A percentile compares a stretch with the other conserved stretches of the same genome.
These are phyloP conservation scores for Eurytoma californica DNA, from an alignment of 2,888 invertebrate genomes.

Conservation along the genomic window DNA sequence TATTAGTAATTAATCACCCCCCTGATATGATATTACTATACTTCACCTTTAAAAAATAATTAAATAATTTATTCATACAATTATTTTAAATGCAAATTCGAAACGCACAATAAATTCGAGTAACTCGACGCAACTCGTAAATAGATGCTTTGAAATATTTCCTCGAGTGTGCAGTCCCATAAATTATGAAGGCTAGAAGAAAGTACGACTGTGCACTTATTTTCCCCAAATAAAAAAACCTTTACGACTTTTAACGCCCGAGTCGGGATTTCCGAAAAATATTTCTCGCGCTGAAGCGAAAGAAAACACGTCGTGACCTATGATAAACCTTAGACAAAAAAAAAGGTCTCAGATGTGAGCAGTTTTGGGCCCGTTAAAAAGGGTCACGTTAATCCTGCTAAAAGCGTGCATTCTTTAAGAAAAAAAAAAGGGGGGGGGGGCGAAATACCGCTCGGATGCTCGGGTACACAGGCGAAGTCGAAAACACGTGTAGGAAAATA, in stretches of 20 bases:
- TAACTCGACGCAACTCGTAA: no score
- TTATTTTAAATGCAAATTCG: no score
- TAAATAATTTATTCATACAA: no score
- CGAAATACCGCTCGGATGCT: background rate
- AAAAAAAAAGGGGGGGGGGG: background rate
- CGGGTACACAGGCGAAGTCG: background rate
- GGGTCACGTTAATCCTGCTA: background rate
- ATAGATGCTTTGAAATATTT: no score
- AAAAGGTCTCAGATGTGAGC: background rate
- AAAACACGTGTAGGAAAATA: conserved; percentile 12
- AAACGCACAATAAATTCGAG: no score
- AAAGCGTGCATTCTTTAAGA: background rate
- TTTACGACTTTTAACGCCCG: background rate
- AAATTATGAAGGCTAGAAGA: background rate
- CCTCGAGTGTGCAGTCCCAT: no score
- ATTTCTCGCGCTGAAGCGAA: background rate
- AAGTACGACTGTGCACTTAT: background rate
- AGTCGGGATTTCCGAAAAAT: background rate
- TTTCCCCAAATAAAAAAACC: conserved; percentile 8
- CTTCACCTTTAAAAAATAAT: no score
- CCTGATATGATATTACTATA: no score
- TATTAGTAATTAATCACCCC: no score
- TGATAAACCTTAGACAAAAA: background rate
- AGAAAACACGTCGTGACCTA: background rate
- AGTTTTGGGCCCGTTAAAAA: background rate